Conservation (phyloP, 30 jellyfish, hydroid and myxozoan genomes). For the Rhopilema esculentum region DNA sequence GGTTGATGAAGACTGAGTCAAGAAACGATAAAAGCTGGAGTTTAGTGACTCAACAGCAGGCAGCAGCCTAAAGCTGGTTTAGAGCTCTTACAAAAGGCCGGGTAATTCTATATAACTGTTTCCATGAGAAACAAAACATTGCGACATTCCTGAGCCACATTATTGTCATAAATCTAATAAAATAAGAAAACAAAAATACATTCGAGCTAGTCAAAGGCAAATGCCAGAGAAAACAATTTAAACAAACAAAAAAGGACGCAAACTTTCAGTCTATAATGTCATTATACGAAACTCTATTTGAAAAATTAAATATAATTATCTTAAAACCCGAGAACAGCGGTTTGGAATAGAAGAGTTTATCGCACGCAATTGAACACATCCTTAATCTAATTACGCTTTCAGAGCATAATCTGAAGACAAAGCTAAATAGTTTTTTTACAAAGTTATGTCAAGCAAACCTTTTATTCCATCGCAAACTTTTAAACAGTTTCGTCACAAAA, state of each 20-base stretch:
- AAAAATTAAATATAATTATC: too few species aligned
- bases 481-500: neutral
- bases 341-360: neutral
- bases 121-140: neutral
- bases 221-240: neutral
- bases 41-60: too few species aligned
- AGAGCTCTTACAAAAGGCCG: neutral
- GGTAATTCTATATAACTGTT: too few species aligned
- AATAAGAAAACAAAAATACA: neutral
- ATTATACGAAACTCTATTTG: neutral
- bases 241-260: neutral
- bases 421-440: neutral
- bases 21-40: too few species aligned
- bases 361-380: neutral
- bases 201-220: neutral
- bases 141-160: neutral
- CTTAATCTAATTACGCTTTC: neutral
- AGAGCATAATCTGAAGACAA: neutral
- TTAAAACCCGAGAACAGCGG: neutral
- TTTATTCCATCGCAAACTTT: neutral
- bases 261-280: neutral
- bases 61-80: too few species aligned
- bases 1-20: too few species aligned
- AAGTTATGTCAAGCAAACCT: neutral
- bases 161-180: neutral